Evolutionary conservation across 1,140 invertebrate species (phyloP), one percentile per base, ranked within the genome.

Genomic region (Cylas formicarius): DNA sequence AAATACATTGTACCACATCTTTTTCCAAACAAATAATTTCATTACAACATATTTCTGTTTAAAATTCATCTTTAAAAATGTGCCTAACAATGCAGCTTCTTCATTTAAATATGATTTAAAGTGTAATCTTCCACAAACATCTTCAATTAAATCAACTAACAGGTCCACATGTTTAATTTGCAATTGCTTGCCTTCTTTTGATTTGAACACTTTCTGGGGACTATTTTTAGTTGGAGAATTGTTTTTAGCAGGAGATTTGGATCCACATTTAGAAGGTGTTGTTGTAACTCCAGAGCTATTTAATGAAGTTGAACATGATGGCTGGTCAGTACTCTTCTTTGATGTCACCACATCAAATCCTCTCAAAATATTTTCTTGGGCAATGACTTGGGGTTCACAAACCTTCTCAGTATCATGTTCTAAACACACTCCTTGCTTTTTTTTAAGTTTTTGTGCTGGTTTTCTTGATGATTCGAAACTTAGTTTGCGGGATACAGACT

Each of bases 21-120:
- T 31, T 19, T 42, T 28, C 36, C 38, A 46, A 10, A 42, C 18
- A 14, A 20, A 51, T 9, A 51, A 19, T 37, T 51, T 51, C 24
- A 45, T 21, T 22, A 40, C 22, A 31, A 46, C 31, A 36, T 37
- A 51, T 22, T 46, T 28, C 14, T 35, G 26, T 1, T 46, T 23
- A 6, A 31, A 27, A 6, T 21, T 22, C 32, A 46, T 18, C n/a
- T 5, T 14, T 10, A 18, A n/a, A 46, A 46, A 46, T 3, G 17
- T 20, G 4, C n/a, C 32, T 10, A 46, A 18, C 10, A 46, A 24
- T 10, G 17, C 14, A 6, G 3, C 14, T 44, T 44, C 32, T 4
- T 34, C 22, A 23, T 4, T 24, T 3, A 23, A 9, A 23, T 13
- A 20, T 41, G 10, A 41, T 32, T 16, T 33, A 6, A 43, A 33